Evolutionary conservation across 2,888 invertebrate genomes (phyloP), one percentile per base, ranked within the genome.

Genomic region (Andricus quercusramuli): DNA sequence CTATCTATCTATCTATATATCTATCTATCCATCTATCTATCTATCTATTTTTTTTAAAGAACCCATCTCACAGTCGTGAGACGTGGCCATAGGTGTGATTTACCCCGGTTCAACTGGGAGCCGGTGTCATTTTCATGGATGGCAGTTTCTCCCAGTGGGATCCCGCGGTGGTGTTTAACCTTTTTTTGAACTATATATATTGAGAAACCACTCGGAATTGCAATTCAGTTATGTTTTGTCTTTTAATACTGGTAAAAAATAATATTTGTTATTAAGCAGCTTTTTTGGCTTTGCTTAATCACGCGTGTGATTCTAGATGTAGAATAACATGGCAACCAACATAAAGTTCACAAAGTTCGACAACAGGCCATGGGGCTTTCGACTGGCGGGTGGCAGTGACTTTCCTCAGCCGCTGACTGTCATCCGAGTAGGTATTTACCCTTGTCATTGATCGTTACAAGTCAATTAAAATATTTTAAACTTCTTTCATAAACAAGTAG

Each of bases 341-440:
- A 94, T 96, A 83, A 95, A 95, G 91, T 94, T 95, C 92, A 94
- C 93, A 88, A 95, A 93, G 93, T 93, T 94, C 80, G 95, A 95
- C 85, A 95, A 94, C 82, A 94, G 95, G 82, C 94, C 95, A 77
- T 97, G 97, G 97, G 97, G 97, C 78, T 97, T 97, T 92, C 94
- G 96, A 79, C 93, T 97, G 82, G 94, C 95, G 83, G 97, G 97
- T 67, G 97, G 97, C 70, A 93, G 94, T 77, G 96, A 97, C 91
- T 96, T 95, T 88, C 95, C 95, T 76, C 94, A 95, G 87, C 96
- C 97, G 15, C 93, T 97, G 56, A 96, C 96, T 20, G 95, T 97
- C 81, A 95, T 96, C 84, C 96, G 96, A 95, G 97, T 97, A 93
- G 89, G 90, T 90, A 88, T 70, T 51, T 59, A 79, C 29, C 59